Evolutionary conservation across 2,888 invertebrate genomes (phyloP).

Genomic region (Drosophila siamana): DNA sequence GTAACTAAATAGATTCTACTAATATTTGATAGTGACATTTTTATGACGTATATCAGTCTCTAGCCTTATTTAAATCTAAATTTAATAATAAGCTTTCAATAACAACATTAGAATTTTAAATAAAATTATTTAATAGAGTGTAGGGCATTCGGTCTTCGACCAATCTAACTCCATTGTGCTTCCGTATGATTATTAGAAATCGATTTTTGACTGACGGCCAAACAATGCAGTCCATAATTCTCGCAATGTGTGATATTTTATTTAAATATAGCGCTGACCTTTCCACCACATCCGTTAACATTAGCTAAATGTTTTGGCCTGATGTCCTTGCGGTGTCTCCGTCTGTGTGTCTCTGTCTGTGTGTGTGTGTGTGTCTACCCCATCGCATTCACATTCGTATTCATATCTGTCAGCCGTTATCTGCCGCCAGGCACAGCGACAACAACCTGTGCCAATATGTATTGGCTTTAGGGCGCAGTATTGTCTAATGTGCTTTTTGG

Average conservation of each 20-base stretch:
- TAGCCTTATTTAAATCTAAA: too few species aligned
- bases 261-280: constrained; percentile 59
- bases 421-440: constrained; percentile 9
- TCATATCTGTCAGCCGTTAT: constrained; percentile 26
- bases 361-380: not conserved
- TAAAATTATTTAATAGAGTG: not conserved
- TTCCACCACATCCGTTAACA: constrained; percentile 28
- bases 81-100: too few species aligned
- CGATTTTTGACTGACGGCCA: constrained; percentile 61
- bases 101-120: not conserved
- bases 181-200: constrained; percentile 53
- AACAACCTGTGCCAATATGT: constrained; percentile 16
- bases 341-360: not conserved
- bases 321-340: constrained; percentile 41
- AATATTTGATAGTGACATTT: too few species aligned
- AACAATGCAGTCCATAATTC: constrained; percentile 31
- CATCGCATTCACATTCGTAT: constrained; percentile 4
- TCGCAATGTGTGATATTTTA: constrained; percentile 31
- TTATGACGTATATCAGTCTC: too few species aligned
- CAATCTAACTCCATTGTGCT: not conserved
- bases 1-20: too few species aligned
- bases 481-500: constrained; percentile 22
- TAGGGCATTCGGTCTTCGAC: constrained; percentile 17
- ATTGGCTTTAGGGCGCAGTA: constrained; percentile 5
- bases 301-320: constrained; percentile 13